These are phyloP conservation scores for Ameiurus melas DNA, from an alignment of 2,113 vertebrate species.

Conservation along the genomic window DNA sequence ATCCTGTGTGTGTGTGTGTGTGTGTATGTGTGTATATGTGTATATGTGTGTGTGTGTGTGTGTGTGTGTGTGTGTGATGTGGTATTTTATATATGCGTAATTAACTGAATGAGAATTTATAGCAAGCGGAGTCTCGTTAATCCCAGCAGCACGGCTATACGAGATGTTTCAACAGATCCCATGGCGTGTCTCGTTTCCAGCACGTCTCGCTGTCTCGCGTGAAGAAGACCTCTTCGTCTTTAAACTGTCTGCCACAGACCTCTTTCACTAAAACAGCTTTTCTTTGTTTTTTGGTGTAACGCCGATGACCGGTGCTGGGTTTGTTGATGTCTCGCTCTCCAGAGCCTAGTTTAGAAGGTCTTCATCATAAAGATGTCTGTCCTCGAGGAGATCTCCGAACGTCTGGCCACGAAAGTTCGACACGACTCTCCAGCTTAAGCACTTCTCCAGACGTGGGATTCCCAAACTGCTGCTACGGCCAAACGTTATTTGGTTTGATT, in stretches of 20 bases:
- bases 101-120: slow-evolving; percentile 1
- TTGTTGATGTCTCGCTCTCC: neutral
- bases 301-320: neutral
- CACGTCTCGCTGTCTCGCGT: neutral
- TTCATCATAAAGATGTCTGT: neutral
- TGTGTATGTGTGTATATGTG: too few relatives aligned
- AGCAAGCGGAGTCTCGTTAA: neutral
- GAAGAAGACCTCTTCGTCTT: neutral
- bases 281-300: neutral
- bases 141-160: neutral
- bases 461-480: too few relatives aligned
- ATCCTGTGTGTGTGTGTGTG: neutral
- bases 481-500: neutral
- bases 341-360: neutral
- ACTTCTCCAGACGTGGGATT: neutral
- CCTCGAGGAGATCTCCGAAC: slow-evolving; percentile 24
- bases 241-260: neutral
- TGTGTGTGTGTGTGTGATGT: neutral
- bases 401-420: slow-evolving; percentile 7
- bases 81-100: neutral
- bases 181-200: neutral
- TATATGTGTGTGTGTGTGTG: neutral
- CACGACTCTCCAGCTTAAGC: neutral
- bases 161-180: neutral
- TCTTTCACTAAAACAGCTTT: neutral